These are phyloP conservation scores for Lithophane semibrunnea DNA, from an alignment of 2,888 invertebrate genomes.

Conservation along the genomic window DNA sequence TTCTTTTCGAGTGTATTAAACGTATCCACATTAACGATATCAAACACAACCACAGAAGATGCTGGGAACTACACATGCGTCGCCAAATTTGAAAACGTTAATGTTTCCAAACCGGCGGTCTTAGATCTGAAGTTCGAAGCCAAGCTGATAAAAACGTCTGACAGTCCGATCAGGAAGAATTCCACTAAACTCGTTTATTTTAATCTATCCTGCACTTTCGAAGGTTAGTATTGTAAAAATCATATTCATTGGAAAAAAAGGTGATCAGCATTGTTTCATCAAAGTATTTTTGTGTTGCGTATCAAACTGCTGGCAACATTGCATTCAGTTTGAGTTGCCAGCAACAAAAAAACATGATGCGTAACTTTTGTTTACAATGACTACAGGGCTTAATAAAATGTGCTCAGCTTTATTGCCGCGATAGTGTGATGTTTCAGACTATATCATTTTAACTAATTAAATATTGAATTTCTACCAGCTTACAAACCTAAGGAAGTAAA, in stretches of 20 bases:
- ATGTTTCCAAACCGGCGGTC: conserved; percentile 49
- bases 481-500: conserved; percentile 76
- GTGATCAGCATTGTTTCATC: background rate
- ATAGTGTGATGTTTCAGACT: background rate
- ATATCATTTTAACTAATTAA: background rate
- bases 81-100: conserved; percentile 67
- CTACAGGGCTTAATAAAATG: background rate
- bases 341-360: background rate
- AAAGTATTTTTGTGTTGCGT: background rate
- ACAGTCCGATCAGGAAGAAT: conserved; percentile 72
- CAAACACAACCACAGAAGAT: conserved; percentile 74
- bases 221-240: conserved; percentile 77
- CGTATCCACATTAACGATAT: conserved; percentile 75
- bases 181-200: conserved; percentile 71
- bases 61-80: conserved; percentile 83
- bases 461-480: background rate
- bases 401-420: background rate
- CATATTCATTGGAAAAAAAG: conserved; percentile 6
- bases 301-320: background rate
- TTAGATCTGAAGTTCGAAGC: conserved; percentile 79
- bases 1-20: conserved; percentile 49
- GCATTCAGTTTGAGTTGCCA: background rate
- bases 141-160: conserved; percentile 71
- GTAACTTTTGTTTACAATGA: conserved; percentile 3
- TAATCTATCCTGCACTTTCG: conserved; percentile 80